Evolutionary conservation across 2,888 invertebrate species (phyloP).

Genomic region (Ferrisia virgata): DNA sequence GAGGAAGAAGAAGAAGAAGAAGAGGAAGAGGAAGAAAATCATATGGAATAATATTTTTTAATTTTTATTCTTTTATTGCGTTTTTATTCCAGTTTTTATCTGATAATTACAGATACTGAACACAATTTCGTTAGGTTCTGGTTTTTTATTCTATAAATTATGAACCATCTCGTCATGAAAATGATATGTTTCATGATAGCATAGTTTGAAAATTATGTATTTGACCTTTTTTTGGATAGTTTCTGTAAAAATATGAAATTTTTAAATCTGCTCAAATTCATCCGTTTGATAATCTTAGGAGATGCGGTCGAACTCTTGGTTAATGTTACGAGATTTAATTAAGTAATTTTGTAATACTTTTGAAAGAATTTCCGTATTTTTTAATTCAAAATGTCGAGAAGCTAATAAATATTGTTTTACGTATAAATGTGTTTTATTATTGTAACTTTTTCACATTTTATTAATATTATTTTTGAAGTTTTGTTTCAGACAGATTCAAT

Average conservation of each 20-base stretch:
- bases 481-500: background rate
- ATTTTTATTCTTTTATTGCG: background rate
- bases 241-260: background rate
- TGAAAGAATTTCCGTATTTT: background rate
- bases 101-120: slow-evolving; percentile 42
- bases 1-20: slow-evolving; percentile 34
- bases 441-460: background rate
- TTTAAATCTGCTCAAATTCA: background rate
- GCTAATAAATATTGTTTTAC: slow-evolving; percentile 1
- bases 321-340: background rate
- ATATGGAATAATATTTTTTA: background rate
- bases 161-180: background rate
- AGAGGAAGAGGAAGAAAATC: slow-evolving; percentile 25
- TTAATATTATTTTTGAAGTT: slow-evolving; percentile 16
- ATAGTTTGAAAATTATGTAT: no score
- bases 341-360: background rate
- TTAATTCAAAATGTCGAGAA: slow-evolving; percentile 36
- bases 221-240: background rate
- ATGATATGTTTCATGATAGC: background rate
- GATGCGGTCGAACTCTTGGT: background rate
- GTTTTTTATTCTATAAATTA: background rate
- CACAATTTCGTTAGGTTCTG: background rate
- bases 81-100: slow-evolving; percentile 19
- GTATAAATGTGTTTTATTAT: background rate
- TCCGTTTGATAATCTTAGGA: background rate